These are phyloP conservation scores for Drosophila leontia DNA, from an alignment of 1,140 invertebrate genomes.

Conservation along the genomic window DNA sequence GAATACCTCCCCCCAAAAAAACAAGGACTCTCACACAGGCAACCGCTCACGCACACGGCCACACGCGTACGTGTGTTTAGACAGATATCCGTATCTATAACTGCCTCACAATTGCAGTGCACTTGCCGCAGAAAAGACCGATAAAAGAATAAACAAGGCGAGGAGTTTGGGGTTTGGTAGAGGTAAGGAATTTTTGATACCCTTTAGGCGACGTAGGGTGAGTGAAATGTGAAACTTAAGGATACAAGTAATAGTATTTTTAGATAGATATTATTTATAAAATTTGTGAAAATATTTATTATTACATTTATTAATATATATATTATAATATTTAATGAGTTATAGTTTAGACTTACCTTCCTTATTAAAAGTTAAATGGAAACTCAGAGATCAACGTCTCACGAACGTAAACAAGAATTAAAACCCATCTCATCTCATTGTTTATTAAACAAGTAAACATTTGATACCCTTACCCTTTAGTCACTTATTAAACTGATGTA, in stretches of 20 bases:
- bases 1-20: conserved; percentile 49
- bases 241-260: not conserved
- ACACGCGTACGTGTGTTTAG: conserved; percentile 36
- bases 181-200: not conserved
- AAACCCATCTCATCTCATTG: not conserved
- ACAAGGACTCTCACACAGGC: conserved; percentile 22
- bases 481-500: not conserved
- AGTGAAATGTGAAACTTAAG: too few relatives aligned
- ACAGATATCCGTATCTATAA: conserved; percentile 62
- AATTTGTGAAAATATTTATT: too few relatives aligned
- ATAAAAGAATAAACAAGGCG: conserved; percentile 50
- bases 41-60: conserved; percentile 23
- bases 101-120: conserved; percentile 72
- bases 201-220: not conserved
- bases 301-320: too few relatives aligned
- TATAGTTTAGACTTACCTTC: too few relatives aligned
- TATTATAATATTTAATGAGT: too few relatives aligned
- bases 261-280: too few relatives aligned
- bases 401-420: too few relatives aligned
- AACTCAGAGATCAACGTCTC: too few relatives aligned
- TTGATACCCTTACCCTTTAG: not conserved
- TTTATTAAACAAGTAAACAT: not conserved
- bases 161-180: too few relatives aligned
- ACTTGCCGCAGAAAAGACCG: conserved; percentile 69
- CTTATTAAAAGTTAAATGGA: too few relatives aligned